Percentiles rank a stretch among this genome's conserved stretches.
phyloP scores from a whole-genome alignment of 2,113 vertebrate genomes.

The Haemorhous mexicanus region DNA sequence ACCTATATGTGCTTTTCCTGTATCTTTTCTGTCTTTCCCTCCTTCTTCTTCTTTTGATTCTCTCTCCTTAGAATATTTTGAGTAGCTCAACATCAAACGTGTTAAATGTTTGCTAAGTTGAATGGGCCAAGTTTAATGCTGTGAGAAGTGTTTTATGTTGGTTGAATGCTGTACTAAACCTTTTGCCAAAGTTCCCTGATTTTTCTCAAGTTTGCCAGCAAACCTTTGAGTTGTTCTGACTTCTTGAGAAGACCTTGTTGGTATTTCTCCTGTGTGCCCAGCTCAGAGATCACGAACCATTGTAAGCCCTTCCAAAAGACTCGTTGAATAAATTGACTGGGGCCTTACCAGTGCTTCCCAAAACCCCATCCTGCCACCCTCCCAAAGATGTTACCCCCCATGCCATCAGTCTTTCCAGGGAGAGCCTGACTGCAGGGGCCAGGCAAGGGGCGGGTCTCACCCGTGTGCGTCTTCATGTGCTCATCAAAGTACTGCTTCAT shows the following conservation, averaged over 20 bases:
- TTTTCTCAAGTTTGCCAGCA: neutral
- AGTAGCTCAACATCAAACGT: rapidly evolving
- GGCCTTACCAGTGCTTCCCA: neutral
- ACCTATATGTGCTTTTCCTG: neutral
- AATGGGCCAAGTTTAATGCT: neutral
- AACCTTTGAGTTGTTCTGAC: neutral
- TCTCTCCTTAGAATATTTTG: neutral
- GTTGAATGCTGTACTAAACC: neutral
- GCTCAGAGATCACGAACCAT: neutral
- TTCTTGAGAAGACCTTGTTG: too few relatives aligned
- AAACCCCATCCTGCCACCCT: neutral
- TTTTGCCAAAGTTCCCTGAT: neutral
- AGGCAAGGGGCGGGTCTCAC: neutral
- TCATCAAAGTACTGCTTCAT: slow-evolving; percentile 85
- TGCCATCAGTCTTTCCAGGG: rapidly evolving
- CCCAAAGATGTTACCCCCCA: rapidly evolving
- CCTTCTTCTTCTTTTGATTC: neutral
- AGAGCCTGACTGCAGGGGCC: neutral
- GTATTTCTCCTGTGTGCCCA: neutral
- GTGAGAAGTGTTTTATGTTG: neutral
- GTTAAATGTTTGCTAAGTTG: neutral
- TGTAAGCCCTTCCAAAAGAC: neutral
- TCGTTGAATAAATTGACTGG: rapidly evolving
- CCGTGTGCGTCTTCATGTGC: slow-evolving; percentile 82
- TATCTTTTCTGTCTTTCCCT: neutral